A percentile compares a stretch with the other conserved stretches of the same genome.
phyloP scores from a whole-genome alignment of 2,888 invertebrate species.

The Pherbina coryleti region DNA sequence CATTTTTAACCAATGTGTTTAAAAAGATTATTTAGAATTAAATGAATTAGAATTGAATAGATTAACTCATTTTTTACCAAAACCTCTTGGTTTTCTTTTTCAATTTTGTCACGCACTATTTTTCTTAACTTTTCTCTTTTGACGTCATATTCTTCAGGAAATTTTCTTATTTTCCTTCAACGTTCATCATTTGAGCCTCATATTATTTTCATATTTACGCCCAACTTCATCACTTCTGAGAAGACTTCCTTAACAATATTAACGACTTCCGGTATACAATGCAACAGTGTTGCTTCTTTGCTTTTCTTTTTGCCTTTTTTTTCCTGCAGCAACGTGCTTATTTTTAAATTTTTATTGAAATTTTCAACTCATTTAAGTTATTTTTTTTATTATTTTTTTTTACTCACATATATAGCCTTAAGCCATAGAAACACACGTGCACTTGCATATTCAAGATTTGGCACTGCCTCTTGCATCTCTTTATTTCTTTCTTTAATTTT shows the following conservation, averaged over 20 bases:
- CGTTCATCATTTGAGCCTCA: background rate
- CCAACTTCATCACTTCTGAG: constrained; percentile 12
- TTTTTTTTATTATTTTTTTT: background rate
- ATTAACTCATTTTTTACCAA: background rate
- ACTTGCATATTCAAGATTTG: constrained; percentile 24
- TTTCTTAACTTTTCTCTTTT: background rate
- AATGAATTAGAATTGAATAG: too few relatives aligned
- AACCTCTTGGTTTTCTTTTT: background rate
- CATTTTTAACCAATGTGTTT: background rate
- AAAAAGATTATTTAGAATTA: too few relatives aligned
- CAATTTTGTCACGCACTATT: background rate
- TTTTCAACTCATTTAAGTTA: background rate
- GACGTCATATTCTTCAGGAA: background rate
- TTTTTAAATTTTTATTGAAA: background rate
- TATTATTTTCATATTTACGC: background rate
- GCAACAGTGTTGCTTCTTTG: constrained; percentile 24
- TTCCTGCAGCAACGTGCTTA: background rate
- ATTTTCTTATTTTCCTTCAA: background rate
- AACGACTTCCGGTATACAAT: constrained; percentile 15
- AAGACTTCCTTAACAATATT: constrained; percentile 1
- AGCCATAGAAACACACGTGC: constrained; percentile 20
- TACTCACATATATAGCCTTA: background rate
- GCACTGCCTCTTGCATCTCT: background rate
- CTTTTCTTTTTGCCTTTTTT: background rate
- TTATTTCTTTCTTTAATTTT: background rate